These are phyloP conservation scores for Deroptyus accipitrinus DNA, from an alignment of 2,113 vertebrate species.

Conservation along the genomic window DNA sequence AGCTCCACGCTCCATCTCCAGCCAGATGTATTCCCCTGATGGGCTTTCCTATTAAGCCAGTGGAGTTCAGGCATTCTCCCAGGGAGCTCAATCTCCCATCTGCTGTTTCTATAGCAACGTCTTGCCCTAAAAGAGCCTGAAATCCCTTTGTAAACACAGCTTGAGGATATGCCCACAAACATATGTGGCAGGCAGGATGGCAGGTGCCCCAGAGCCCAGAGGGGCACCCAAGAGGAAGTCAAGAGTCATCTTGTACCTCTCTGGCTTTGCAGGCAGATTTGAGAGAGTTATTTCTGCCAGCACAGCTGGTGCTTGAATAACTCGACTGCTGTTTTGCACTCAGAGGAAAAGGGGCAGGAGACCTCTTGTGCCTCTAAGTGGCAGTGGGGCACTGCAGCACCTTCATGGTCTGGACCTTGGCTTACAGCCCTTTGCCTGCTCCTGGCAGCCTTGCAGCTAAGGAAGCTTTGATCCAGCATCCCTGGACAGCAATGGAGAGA, in stretches of 20 bases:
- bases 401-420: neutral
- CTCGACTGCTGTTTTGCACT: neutral
- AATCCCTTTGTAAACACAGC: constrained; percentile 52
- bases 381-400: neutral
- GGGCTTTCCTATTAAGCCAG: constrained; percentile 7
- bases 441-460: neutral
- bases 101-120: constrained; percentile 62
- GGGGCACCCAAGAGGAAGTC: neutral
- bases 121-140: constrained; percentile 45
- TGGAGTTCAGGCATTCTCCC: neutral
- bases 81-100: constrained; percentile 8
- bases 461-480: neutral
- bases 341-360: neutral
- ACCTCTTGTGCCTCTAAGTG: neutral
- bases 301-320: constrained; percentile 33
- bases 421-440: neutral
- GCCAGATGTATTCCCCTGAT: neutral
- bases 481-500: neutral
- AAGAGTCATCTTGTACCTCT: neutral
- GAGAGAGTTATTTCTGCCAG: constrained; percentile 8
- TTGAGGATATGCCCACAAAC: constrained; percentile 41
- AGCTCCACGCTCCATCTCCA: neutral
- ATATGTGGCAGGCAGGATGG: neutral
- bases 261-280: constrained; percentile 1
- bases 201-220: constrained; percentile 18